Base-by-base conservation (phyloP, 2,797 vertebrate species). In the Prionace glauca region DNA sequence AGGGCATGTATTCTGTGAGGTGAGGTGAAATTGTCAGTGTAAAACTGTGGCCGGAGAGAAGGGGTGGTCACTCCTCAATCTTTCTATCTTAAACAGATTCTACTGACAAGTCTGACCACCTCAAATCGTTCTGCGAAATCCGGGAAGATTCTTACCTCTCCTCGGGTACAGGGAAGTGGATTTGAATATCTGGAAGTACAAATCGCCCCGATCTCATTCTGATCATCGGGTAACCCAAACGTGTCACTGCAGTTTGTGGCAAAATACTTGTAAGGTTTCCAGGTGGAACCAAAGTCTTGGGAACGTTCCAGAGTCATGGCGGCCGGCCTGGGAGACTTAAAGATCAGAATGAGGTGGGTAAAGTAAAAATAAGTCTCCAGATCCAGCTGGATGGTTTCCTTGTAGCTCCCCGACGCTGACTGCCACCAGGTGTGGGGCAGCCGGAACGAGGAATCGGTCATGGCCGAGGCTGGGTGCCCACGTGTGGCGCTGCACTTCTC, bases 361-460 rank as follows among this genome's bases (percentile, higher is more conserved):
- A 99, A 99, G 97, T 98, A 99, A 97, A 99, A 99, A 96, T 98
- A 96, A 0, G 98, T 97, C 97, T 99, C 99, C 97, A 99, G 97
- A 97, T 99, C 98, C 96, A 99, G 97, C 96, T 98, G 98, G 96
- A 99, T 97, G 96, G 97, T 98, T 97, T 99, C 99, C 0, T 95
- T 97, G 94, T 97, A 96, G 11, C 96, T 97, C 0, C 97, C 98
- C 95, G 96, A 97, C 0, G 98, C 98, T 0, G 99, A 99, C 97
- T 99, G 99, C 99, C 99, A 99, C 99, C 99, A 99, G 0, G 99
- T 99, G 96, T 98, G 97, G 3, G 99, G 99, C 96, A 98, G 98
- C 65, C 97, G 98, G 97, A 99, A 99, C 1, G 99, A 98, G 0
- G 99, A 99, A 97, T 99, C 99, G 0, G 98, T 98, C 99, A 99